Evolutionary conservation across 1,140 invertebrate species (phyloP).

Genomic region (Atta colombica): DNA sequence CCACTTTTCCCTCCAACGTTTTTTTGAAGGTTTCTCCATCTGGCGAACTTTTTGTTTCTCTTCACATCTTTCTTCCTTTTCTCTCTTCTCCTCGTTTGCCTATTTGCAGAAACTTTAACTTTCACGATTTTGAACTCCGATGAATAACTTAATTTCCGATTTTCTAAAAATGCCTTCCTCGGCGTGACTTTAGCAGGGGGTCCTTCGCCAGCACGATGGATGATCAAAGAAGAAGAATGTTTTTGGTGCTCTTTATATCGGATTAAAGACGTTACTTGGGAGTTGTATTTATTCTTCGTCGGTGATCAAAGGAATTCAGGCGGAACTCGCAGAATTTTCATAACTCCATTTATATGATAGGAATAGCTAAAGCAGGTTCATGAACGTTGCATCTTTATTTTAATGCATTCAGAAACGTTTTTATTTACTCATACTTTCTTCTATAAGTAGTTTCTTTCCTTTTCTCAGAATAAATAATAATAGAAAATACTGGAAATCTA

Average conservation of each 20-base stretch:
- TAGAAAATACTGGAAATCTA: neutral
- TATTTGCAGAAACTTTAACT: conserved; percentile 48
- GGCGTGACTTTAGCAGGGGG: neutral
- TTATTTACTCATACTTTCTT: conserved; percentile 6
- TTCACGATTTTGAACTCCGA: conserved; percentile 19
- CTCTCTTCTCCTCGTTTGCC: neutral
- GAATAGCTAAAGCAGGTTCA: conserved; percentile 3
- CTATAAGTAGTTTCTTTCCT: neutral
- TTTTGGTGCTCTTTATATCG: conserved; percentile 36
- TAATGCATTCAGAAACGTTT: conserved; percentile 19
- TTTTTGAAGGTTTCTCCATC: conserved; percentile 16
- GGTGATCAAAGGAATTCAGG: neutral
- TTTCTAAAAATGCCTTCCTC: conserved; percentile 27
- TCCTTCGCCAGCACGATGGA: neutral
- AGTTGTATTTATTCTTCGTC: conserved; percentile 43
- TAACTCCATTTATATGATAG: conserved; percentile 35
- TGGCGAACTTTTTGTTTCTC: neutral
- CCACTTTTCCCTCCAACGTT: conserved; percentile 16
- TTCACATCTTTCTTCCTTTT: too few species aligned
- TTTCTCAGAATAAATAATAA: neutral
- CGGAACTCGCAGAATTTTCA: conserved; percentile 1
- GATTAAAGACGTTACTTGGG: conserved; percentile 43
- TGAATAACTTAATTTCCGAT: conserved; percentile 48
- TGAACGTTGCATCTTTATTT: conserved; percentile 21
- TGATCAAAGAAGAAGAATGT: conserved; percentile 52